Conservation (phyloP, 2,113 vertebrate genomes). For the Chelonoidis abingdonii region DNA sequence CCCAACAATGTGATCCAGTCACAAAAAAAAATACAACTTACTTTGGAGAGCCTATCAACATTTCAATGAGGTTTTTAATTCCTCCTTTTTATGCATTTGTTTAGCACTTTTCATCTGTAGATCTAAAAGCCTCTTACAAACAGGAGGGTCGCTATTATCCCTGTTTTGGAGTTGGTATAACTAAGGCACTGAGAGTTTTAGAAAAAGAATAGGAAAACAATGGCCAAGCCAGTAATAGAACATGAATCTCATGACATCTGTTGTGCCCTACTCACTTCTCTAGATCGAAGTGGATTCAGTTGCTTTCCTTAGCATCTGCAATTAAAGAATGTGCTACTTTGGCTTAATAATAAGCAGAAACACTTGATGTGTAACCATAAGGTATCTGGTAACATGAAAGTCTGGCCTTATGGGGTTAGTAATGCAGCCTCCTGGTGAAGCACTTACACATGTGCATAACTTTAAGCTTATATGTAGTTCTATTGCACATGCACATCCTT, state of each 20-base stretch:
- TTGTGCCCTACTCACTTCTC: not conserved
- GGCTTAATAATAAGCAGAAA: not conserved
- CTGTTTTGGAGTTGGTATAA: not conserved
- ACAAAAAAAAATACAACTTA: fast-evolving
- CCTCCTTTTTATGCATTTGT: not conserved
- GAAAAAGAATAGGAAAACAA: not conserved
- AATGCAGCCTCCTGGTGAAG: not conserved
- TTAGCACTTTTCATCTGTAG: not conserved
- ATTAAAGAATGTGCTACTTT: not conserved
- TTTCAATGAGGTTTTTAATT: not conserved
- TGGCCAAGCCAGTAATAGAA: not conserved
- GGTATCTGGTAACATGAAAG: not conserved
- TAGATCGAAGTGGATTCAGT: not conserved
- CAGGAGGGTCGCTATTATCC: not conserved
- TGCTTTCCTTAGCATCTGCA: not conserved
- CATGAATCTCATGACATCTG: not conserved
- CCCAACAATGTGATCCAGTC: fast-evolving
- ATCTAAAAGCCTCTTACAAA: not conserved
- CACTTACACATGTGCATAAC: not conserved
- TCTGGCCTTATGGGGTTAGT: not conserved
- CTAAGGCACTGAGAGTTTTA: not conserved
- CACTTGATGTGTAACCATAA: not conserved
- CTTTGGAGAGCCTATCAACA: not conserved
- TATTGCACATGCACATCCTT: not conserved
- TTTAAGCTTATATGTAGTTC: not conserved